phyloP scores from a whole-genome alignment of 2,888 invertebrate species.

The Spicauda simplicius region DNA sequence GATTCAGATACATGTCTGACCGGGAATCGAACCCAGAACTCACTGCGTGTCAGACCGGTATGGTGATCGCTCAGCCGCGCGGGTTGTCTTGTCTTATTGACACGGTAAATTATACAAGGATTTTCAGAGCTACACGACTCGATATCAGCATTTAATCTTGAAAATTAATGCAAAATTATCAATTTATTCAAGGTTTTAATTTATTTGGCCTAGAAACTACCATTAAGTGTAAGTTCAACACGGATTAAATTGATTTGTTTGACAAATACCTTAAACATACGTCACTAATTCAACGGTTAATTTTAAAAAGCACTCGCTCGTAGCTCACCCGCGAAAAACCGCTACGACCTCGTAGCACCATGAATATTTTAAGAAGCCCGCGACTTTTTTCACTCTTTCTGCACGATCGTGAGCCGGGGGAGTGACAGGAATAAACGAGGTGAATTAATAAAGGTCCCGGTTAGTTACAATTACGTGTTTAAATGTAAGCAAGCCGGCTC shows the following conservation, averaged over 20 bases:
- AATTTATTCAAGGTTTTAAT: too few species aligned
- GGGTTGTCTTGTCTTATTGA: too few species aligned
- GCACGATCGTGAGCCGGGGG: constrained; percentile 63
- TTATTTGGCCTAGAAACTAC: too few species aligned
- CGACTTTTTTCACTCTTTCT: constrained; percentile 59
- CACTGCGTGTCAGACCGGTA: too few species aligned
- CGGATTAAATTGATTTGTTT: neutral
- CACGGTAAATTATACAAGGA: too few species aligned
- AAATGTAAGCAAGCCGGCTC: constrained; percentile 80
- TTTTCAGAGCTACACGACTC: too few species aligned
- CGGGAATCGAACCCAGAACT: too few species aligned
- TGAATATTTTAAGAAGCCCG: constrained; percentile 73
- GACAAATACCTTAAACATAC: neutral
- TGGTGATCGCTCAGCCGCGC: too few species aligned
- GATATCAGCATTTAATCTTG: too few species aligned
- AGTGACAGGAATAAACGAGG: constrained; percentile 73
- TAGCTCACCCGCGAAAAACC: constrained; percentile 42
- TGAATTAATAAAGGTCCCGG: constrained; percentile 83
- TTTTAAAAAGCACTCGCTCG: constrained; percentile 40
- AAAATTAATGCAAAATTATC: too few species aligned
- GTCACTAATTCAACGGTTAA: neutral
- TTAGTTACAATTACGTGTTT: constrained; percentile 85
- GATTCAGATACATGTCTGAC: too few species aligned
- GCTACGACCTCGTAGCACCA: constrained; percentile 47
- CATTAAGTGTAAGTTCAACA: too few species aligned